Evolutionary conservation across 2,113 vertebrate genomes (phyloP).

Genomic region (Otus sunia): DNA sequence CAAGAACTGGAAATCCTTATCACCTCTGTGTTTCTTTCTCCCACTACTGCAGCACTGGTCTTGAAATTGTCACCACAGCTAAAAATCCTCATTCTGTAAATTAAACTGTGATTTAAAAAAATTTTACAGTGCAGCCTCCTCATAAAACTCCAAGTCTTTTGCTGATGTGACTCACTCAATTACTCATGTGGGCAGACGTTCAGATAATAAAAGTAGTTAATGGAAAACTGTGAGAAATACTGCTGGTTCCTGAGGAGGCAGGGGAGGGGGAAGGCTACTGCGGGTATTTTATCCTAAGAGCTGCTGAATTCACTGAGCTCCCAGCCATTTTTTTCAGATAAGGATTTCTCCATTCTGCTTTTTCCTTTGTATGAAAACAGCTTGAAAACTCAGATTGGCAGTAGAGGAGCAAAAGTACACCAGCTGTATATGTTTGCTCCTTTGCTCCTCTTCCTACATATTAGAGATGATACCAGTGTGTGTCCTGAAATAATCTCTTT

Average conservation of each 20-base stretch:
- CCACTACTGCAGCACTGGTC: not conserved
- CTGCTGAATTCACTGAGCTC: conserved; percentile 52
- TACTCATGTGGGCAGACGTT: conserved; percentile 66
- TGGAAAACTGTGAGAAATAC: conserved; percentile 65
- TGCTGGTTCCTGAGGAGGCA: conserved; percentile 64
- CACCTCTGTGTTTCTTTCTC: conserved; percentile 36
- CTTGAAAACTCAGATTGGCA: conserved; percentile 49
- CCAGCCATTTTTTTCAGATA: conserved; percentile 52
- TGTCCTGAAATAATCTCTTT: conserved; percentile 28
- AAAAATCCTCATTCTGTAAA: conserved; percentile 50
- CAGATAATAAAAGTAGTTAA: conserved; percentile 72
- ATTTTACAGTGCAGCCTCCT: conserved; percentile 31
- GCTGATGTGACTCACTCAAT: conserved; percentile 71
- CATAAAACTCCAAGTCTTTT: conserved; percentile 58
- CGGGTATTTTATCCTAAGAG: conserved; percentile 46
- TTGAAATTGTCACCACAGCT: conserved; percentile 47
- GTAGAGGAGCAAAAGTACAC: conserved; percentile 1
- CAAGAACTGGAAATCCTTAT: conserved; percentile 35
- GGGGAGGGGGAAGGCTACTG: conserved; percentile 39
- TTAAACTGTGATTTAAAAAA: conserved; percentile 39
- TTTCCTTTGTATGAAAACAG: conserved; percentile 30
- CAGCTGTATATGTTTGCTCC: not conserved
- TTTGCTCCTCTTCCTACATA: not conserved
- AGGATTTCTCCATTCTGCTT: conserved; percentile 25
- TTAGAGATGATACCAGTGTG: conserved; percentile 1